Conservation (phyloP, 2,113 vertebrate genomes). For the Equus przewalskii region DNA sequence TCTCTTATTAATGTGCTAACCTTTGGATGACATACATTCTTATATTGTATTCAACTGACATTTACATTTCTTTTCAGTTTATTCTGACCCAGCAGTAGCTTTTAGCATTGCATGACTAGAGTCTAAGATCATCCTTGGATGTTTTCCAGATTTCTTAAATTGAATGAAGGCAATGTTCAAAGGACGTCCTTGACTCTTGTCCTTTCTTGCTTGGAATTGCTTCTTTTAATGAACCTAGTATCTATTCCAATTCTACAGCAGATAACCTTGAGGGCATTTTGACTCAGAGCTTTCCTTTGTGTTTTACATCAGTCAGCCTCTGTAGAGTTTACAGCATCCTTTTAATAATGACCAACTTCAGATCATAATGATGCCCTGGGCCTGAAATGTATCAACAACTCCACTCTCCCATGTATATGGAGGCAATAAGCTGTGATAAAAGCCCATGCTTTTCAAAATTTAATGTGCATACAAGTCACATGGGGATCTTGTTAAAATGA, state of each 20-base stretch:
- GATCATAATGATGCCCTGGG: not conserved
- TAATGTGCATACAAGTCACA: not conserved
- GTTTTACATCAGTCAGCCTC: not conserved
- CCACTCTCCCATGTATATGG: not conserved
- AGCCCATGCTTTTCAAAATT: not conserved
- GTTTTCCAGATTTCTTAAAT: conserved; percentile 72
- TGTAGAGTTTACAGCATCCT: not conserved
- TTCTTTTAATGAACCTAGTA: conserved; percentile 55
- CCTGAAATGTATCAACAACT: not conserved
- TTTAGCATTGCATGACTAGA: conserved; percentile 18
- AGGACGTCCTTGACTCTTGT: conserved; percentile 63
- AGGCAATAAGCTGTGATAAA: not conserved
- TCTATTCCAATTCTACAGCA: not conserved
- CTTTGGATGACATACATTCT: conserved; percentile 63
- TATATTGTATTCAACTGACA: conserved; percentile 51
- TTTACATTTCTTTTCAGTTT: conserved; percentile 63
- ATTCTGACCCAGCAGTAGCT: conserved; percentile 46
- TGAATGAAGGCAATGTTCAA: conserved; percentile 47
- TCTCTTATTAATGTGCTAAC: conserved; percentile 44
- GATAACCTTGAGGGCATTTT: conserved; percentile 54
- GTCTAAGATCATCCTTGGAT: conserved; percentile 71
- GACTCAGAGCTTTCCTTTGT: not conserved
- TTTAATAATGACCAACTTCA: conserved; percentile 26
- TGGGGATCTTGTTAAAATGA: not conserved
- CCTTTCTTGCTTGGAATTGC: conserved; percentile 39